Conservation (phyloP, 2,888 invertebrate species). For the Lottia gigantea region DNA sequence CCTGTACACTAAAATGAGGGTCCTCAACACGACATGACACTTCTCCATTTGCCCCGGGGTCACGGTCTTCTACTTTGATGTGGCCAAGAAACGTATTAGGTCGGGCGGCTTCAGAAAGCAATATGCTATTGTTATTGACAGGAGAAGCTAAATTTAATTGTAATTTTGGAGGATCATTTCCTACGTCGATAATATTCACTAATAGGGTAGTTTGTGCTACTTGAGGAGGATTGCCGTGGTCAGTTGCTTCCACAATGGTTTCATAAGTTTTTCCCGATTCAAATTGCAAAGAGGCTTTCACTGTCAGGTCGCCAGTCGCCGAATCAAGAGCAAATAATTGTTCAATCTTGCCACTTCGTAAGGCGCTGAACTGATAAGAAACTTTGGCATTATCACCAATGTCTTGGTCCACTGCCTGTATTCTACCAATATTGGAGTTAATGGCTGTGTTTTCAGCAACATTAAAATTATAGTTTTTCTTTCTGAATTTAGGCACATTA, state of each 20-base stretch:
- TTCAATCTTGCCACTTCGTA: constrained; percentile 37
- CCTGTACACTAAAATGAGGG: constrained; percentile 30
- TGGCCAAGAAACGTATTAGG: constrained; percentile 94
- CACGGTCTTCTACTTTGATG: constrained; percentile 77
- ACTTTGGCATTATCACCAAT: constrained; percentile 80
- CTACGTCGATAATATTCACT: constrained; percentile 74
- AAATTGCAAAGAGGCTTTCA: constrained; percentile 84
- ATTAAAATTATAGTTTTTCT: constrained; percentile 43
- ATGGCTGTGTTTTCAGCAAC: constrained; percentile 48
- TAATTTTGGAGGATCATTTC: constrained; percentile 88
- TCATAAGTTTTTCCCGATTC: constrained; percentile 77
- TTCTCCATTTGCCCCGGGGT: constrained; percentile 53
- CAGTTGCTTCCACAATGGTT: constrained; percentile 73
- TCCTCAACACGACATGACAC: constrained; percentile 45
- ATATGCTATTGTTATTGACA: constrained; percentile 73
- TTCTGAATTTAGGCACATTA: constrained; percentile 51
- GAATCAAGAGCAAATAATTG: constrained; percentile 76
- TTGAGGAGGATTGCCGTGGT: constrained; percentile 44
- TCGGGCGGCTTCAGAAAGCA: constrained; percentile 75
- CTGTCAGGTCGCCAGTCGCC: constrained; percentile 86
- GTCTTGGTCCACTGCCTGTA: constrained; percentile 88
- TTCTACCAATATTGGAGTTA: constrained; percentile 61
- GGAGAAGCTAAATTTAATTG: constrained; percentile 83
- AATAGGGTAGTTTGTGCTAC: constrained; percentile 72
- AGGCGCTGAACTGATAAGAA: constrained; percentile 64